Evolutionary conservation across 1,140 invertebrate species (phyloP).

Genomic region (Delia radicum): DNA sequence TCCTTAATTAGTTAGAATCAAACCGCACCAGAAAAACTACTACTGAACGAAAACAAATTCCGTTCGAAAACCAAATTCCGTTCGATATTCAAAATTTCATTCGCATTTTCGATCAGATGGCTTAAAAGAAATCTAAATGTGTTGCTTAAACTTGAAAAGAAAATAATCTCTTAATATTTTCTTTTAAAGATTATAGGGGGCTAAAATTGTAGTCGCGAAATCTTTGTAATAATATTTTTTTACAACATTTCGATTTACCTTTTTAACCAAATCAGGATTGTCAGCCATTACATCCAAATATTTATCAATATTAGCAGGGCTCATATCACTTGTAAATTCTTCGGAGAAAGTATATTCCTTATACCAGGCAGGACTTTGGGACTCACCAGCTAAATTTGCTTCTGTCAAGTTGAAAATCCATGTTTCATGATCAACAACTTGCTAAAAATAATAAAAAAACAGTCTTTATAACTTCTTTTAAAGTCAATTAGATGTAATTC

Average conservation of each 20-base stretch:
- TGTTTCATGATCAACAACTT: constrained; percentile 68
- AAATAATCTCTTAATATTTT: too few species aligned
- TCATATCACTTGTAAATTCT: constrained; percentile 48
- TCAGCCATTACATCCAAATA: constrained; percentile 59
- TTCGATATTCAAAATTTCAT: too few species aligned
- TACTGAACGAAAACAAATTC: too few species aligned
- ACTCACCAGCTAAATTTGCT: constrained; percentile 65
- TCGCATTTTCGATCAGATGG: too few species aligned
- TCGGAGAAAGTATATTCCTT: constrained; percentile 67
- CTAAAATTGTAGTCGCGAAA: too few species aligned
- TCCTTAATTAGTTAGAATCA: too few species aligned
- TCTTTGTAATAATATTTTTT: background rate
- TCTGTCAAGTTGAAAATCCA: constrained; percentile 76
- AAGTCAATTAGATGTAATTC: background rate
- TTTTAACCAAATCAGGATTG: constrained; percentile 35
- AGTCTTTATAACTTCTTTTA: background rate
- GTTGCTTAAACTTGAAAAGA: too few species aligned
- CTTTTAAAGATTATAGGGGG: too few species aligned
- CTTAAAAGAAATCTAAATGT: too few species aligned
- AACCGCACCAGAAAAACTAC: too few species aligned
- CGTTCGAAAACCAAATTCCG: too few species aligned
- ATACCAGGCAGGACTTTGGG: constrained; percentile 64
- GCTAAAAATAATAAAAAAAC: constrained; percentile 54
- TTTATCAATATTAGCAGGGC: constrained; percentile 56
- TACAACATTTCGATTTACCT: constrained; percentile 10